These are phyloP conservation scores for Orthosia gracilis DNA, from an alignment of 2,888 invertebrate species.

Conservation along the genomic window DNA sequence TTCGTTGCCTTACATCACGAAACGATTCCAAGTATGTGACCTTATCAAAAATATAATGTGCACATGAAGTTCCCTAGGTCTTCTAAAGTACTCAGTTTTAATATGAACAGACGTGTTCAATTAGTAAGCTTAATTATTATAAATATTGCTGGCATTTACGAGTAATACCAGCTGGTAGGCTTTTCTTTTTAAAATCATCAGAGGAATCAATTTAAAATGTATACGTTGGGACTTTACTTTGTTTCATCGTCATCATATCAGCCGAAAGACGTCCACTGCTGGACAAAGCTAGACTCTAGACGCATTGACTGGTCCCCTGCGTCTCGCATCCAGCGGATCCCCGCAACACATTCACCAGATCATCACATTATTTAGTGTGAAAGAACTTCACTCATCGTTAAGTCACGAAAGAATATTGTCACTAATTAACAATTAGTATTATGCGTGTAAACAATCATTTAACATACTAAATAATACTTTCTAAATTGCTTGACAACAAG, in stretches of 20 bases:
- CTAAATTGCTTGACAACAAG: background rate
- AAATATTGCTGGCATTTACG: background rate
- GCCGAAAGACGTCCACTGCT: too few species aligned
- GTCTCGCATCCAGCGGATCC: too few species aligned
- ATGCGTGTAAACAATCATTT: conserved; percentile 12
- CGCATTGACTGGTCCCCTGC: too few species aligned
- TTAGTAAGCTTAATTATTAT: conserved; percentile 26
- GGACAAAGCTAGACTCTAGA: too few species aligned
- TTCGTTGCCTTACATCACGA: conserved; percentile 76
- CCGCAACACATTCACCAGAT: too few species aligned
- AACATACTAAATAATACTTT: conserved; percentile 7
- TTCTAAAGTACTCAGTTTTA: conserved; percentile 31
- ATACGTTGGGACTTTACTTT: background rate
- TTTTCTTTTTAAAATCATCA: background rate
- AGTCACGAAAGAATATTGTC: background rate
- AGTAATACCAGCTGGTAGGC: background rate
- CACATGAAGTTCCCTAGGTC: conserved; percentile 28
- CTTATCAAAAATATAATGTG: conserved; percentile 59
- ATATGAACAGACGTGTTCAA: conserved; percentile 37
- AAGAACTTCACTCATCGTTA: background rate
- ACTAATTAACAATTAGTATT: conserved; percentile 18
- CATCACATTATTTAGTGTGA: background rate
- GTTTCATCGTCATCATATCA: too few species aligned
- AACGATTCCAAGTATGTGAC: conserved; percentile 71
- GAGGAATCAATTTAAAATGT: background rate